Base-by-base conservation (phyloP, 2,797 vertebrate species). In the Lophotriccus pileatus region DNA sequence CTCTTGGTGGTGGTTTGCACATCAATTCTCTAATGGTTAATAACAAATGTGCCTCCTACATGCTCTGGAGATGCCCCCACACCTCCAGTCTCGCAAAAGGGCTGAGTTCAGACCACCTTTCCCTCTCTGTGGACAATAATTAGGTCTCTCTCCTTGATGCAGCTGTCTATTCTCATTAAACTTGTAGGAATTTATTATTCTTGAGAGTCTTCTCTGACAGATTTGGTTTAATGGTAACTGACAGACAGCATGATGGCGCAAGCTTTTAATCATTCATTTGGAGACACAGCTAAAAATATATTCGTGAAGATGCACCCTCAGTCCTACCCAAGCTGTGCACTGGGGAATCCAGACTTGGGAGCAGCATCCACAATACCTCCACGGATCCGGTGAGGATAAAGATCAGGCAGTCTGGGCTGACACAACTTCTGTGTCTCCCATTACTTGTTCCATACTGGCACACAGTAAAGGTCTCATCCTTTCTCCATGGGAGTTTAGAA, bases 221-320 rank as follows among this genome's bases (percentile, higher is more conserved):
- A 86, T 39, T 75, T 81, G 36, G n/a, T 84, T 91, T 91, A 79
- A 93, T 34, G 53, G 47, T 67, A 83, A 83, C 62, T 95, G 94
- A 84, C 56, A 79, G 78, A 84, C 55, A 87, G 74, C 55, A 50
- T 0, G 0, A 79, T 4, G 56, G 64, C 2, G 3, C 56, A 64
- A 90, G 49, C 15, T 62, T 84, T 90, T 75, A 47, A 79, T 82
- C 23, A 76, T 69, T 88, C 23, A 76, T 59, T 84, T 76, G 53
- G 69, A 90, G 70, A 92, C 28, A 59, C 9, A 7, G n/a, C 34
- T 86, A 69, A 83, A 93, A 84, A 55, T 84, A 50, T 6, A 39
- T 55, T 77, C 12, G 28, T n/a, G 43, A 81, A 91, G 80, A 66
- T 7, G 11, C 17, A 89, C 52, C 69, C 36, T 68, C 44, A 55